phyloP scores from a whole-genome alignment of 1,140 invertebrate genomes.

The Manduca sexta region DNA sequence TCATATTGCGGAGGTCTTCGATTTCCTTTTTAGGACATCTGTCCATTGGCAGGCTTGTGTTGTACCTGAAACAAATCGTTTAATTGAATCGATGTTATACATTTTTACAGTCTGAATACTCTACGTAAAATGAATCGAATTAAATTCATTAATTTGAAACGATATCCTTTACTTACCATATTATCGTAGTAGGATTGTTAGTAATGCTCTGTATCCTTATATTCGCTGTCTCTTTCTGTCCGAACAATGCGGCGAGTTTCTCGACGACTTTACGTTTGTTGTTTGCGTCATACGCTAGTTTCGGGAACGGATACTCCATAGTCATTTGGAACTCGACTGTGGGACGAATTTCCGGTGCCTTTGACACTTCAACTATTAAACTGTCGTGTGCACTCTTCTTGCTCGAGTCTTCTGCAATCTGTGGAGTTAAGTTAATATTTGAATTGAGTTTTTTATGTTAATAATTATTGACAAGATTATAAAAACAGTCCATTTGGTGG shows the following conservation, averaged over 20 bases:
- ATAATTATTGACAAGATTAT: too few relatives aligned
- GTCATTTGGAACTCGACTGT: slow-evolving; percentile 84
- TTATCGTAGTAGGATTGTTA: slow-evolving; percentile 78
- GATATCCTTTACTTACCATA: slow-evolving; percentile 74
- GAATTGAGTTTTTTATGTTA: too few relatives aligned
- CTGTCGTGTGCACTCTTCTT: slow-evolving; percentile 84
- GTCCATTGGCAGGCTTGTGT: slow-evolving; percentile 70
- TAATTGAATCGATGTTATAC: too few relatives aligned
- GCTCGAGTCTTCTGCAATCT: slow-evolving; percentile 78
- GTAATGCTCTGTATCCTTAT: slow-evolving; percentile 80
- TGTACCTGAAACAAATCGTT: slow-evolving; percentile 50
- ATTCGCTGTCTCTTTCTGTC: slow-evolving; percentile 81
- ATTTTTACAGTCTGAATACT: too few relatives aligned
- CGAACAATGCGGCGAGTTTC: slow-evolving; percentile 83
- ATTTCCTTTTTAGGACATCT: slow-evolving; percentile 86
- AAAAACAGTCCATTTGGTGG: too few relatives aligned
- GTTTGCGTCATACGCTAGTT: slow-evolving; percentile 80
- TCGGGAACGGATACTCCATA: slow-evolving; percentile 81
- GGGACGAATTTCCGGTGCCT: slow-evolving; percentile 69
- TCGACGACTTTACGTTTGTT: slow-evolving; percentile 86
- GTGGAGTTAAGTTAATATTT: slow-evolving; percentile 34
- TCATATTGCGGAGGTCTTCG: slow-evolving; percentile 78
- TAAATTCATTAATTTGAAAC: too few relatives aligned
- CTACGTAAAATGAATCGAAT: too few relatives aligned
- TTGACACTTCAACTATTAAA: slow-evolving; percentile 82